Evolutionary conservation across 35 echinoderm and acorn worm species (phyloP).

Genomic region (Ptychodera flava): DNA sequence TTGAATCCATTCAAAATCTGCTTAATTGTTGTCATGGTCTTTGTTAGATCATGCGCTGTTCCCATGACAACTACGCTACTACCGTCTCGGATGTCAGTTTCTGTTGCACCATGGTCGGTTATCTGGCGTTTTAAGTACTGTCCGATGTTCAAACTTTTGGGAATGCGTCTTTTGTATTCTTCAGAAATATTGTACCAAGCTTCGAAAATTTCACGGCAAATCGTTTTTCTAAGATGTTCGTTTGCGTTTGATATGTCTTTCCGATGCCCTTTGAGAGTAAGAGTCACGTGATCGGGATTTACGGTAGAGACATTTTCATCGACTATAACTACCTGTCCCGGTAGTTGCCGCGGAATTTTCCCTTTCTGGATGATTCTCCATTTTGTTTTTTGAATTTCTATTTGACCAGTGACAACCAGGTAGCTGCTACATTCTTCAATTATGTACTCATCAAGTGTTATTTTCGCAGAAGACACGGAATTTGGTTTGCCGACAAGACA

Average conservation of each 20-base stretch:
- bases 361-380: background rate
- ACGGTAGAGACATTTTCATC: background rate
- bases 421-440: background rate
- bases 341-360: background rate
- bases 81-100: too few species aligned
- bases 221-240: background rate
- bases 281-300: background rate
- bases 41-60: background rate
- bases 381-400: background rate
- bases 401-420: background rate
- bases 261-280: background rate
- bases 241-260: background rate
- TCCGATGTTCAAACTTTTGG: background rate
- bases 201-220: background rate
- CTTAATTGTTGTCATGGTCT: background rate
- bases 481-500: background rate
- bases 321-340: background rate
- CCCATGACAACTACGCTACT: background rate
- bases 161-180: background rate
- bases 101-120: too few species aligned
- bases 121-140: too few species aligned
- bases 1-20: background rate
- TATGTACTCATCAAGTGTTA: background rate
- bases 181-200: background rate
- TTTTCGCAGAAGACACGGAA: background rate